A percentile compares a stretch with the other conserved stretches of the same genome.
phyloP scores from a whole-genome alignment of 2,888 invertebrate genomes.

The Tigriopus californicus region DNA sequence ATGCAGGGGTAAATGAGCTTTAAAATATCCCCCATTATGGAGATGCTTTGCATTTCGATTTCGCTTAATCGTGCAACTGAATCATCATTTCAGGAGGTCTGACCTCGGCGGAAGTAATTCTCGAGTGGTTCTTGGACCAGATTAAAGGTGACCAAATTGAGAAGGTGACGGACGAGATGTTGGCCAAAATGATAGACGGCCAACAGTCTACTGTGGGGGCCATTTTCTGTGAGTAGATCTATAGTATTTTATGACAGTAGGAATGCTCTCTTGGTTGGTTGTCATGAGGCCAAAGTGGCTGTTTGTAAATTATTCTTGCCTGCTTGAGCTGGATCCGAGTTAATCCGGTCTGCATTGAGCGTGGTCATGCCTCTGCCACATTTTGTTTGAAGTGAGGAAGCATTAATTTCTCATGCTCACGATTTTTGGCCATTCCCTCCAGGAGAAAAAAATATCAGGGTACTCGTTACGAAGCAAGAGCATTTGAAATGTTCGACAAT shows the following conservation, averaged over 20 bases:
- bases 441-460: slow-evolving; percentile 10
- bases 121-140: slow-evolving; percentile 68
- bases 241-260: background rate
- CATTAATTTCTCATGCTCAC: too few relatives aligned
- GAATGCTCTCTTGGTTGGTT: too few relatives aligned
- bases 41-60: too few relatives aligned
- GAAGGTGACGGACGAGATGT: slow-evolving; percentile 83
- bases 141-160: slow-evolving; percentile 74
- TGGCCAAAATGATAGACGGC: slow-evolving; percentile 68
- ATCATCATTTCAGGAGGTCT: background rate
- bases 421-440: too few relatives aligned
- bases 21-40: background rate
- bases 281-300: too few relatives aligned
- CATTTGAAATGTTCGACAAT: too few relatives aligned
- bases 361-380: too few relatives aligned
- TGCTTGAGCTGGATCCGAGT: too few relatives aligned
- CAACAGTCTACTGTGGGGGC: slow-evolving; percentile 75
- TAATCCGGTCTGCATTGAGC: too few relatives aligned
- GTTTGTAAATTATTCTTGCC: too few relatives aligned
- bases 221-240: slow-evolving; percentile 64
- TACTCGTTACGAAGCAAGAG: background rate
- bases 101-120: slow-evolving; percentile 69
- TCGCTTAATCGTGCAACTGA: too few relatives aligned
- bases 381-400: too few relatives aligned
- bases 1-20: background rate